Evolutionary conservation across 2,888 invertebrate genomes (phyloP), one percentile per base, ranked within the genome.

Genomic region (Caenorhabditis doughertyi): DNA sequence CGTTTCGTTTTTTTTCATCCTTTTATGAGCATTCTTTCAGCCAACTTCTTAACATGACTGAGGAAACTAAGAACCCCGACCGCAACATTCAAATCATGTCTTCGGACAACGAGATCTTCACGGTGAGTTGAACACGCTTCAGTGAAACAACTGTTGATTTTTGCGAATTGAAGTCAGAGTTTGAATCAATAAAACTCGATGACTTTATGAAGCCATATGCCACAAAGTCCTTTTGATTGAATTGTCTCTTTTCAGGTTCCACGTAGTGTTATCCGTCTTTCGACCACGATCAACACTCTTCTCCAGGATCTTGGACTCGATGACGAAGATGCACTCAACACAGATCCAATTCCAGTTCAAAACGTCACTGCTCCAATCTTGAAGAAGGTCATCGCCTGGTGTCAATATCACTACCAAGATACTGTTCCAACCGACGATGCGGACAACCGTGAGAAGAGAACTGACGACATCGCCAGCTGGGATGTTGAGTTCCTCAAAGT

Each of bases 401-500:
- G 93, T 88, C 92, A 92, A 18, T 92, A 93, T 88, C 93, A 94
- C 92, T 93, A 93, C 95, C 93, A 99, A 91, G 98, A 99, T 92
- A 92, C 93, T 23, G 96, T 97, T 27, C 64, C 81, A 35, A 95
- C 96, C 90, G 96, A 97, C 9, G 98, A 99, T 90, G 97, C 98
- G 91, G 98, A 98, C 92, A 97, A 96, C 92, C 96, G 96, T 92
- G 97, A 97, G 92, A 98, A 98, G 92, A 94, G 98, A n/a, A 98
- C 98, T 0, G 98, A 99, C 92, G 98, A 99, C 92, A 99, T 99
- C 88, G 96, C 96, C 27, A 96, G 97, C 0, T 99, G 99, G 99
- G 99, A 99, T 93, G 96, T 97, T 0, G 98, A 99, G 92, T 99
- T 99, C 92, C 93, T 99, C 9, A 99, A 99, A 94, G 98, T 98